phyloP scores from a whole-genome alignment of 2,797 vertebrate species.

The Sebastes hubbsi region DNA sequence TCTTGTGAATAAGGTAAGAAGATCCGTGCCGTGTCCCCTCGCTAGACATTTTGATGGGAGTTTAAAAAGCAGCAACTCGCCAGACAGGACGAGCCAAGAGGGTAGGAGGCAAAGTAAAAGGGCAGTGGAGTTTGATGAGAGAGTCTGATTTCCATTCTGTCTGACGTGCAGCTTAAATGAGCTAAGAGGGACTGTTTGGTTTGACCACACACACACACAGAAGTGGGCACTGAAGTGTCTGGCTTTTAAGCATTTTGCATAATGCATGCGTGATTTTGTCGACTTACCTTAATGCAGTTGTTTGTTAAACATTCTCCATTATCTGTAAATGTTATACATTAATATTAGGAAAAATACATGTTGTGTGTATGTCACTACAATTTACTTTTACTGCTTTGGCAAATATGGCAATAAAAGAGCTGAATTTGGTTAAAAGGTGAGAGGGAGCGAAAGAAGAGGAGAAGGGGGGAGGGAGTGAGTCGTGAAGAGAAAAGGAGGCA shows the following conservation, averaged over 20 bases:
- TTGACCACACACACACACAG: conserved; percentile 3
- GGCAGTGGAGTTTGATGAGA: conserved; percentile 55
- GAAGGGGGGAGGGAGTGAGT: neutral
- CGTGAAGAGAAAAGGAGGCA: conserved; percentile 4
- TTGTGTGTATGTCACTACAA: neutral
- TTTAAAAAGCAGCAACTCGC: conserved; percentile 42
- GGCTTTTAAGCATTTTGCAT: conserved; percentile 12
- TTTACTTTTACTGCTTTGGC: neutral
- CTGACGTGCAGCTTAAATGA: conserved; percentile 53
- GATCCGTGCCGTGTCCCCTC: conserved; percentile 17
- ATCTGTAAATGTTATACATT: neutral
- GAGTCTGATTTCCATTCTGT: conserved; percentile 48
- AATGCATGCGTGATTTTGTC: neutral
- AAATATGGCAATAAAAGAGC: neutral
- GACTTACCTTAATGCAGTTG: neutral
- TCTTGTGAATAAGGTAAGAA: conserved; percentile 36
- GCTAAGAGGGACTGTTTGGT: conserved; percentile 20
- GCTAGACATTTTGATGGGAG: conserved; percentile 47
- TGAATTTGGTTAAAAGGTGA: neutral
- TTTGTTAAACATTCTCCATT: neutral
- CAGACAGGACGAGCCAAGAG: conserved; percentile 45
- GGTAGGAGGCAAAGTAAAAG: conserved; percentile 49
- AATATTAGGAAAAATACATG: neutral
- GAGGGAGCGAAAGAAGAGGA: neutral
- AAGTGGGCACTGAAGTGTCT: neutral